Evolutionary conservation across 2,113 vertebrate species (phyloP).

Genomic region (Megaptera novaeangliae): DNA sequence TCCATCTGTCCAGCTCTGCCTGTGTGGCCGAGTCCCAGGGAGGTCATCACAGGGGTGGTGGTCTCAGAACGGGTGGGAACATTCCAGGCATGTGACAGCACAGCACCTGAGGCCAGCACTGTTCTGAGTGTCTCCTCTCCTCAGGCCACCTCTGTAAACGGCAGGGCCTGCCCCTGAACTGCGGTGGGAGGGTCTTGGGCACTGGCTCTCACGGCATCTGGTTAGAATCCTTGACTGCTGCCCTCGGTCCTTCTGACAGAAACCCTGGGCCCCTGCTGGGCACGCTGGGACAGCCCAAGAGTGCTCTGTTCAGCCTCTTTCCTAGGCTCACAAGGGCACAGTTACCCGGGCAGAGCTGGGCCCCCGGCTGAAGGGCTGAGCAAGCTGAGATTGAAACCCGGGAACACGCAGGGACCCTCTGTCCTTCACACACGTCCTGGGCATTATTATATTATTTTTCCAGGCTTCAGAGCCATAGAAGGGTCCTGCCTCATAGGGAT

Average conservation of each 20-base stretch:
- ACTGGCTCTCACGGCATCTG: not conserved
- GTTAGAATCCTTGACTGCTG: not conserved
- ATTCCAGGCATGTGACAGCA: not conserved
- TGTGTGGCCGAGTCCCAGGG: not conserved
- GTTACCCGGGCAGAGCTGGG: not conserved
- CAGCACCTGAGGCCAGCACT: fast-evolving
- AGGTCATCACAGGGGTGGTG: not conserved
- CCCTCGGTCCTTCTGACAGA: not conserved
- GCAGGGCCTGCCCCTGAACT: not conserved
- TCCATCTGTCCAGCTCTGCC: fast-evolving
- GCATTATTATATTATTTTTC: not conserved
- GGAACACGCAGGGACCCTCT: not conserved
- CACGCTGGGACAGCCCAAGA: not conserved
- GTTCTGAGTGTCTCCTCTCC: not conserved
- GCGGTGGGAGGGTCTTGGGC: fast-evolving
- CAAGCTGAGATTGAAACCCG: not conserved
- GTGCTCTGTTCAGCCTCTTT: not conserved
- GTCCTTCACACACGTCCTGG: not conserved
- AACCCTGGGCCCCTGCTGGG: not conserved
- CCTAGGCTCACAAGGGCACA: not conserved
- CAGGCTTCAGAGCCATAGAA: not conserved
- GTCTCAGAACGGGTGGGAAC: fast-evolving
- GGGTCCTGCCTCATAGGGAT: not conserved
- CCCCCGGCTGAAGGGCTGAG: not conserved
- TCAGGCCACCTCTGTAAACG: not conserved